Conservation (phyloP, 2,888 invertebrate species). For the Drosophila villosipedis region DNA sequence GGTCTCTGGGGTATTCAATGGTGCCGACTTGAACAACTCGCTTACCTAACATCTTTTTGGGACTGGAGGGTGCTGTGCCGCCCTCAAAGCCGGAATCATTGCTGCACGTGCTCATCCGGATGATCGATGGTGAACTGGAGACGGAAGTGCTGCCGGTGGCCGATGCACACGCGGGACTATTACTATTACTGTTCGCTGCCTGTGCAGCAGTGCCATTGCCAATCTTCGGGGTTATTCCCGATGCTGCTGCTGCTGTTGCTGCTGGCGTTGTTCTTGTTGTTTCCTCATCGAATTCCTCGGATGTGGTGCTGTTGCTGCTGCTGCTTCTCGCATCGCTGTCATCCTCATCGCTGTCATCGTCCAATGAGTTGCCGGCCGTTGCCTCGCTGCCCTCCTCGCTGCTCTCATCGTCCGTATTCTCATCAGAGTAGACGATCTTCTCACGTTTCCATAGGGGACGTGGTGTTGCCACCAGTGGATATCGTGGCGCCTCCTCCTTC, state of each 20-base stretch:
- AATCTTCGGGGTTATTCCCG: neutral
- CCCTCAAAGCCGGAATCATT: conserved; percentile 94
- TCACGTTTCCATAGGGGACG: conserved; percentile 87
- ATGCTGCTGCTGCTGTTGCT: conserved; percentile 53
- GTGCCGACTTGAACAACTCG: conserved; percentile 10
- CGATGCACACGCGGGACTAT: conserved; percentile 16
- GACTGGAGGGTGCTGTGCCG: conserved; percentile 89
- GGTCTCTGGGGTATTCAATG: neutral
- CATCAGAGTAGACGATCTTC: conserved; percentile 86
- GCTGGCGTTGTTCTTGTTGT: conserved; percentile 19
- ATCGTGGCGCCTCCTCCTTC: conserved; percentile 87
- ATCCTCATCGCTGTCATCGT: conserved; percentile 80
- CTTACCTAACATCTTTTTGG: conserved; percentile 87
- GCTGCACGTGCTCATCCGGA: conserved; percentile 90
- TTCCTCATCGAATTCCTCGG: conserved; percentile 81
- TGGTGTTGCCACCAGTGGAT: conserved; percentile 88
- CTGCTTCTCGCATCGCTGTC: conserved; percentile 81
- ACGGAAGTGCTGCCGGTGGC: conserved; percentile 30
- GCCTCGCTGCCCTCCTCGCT: conserved; percentile 83
- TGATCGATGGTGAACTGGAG: conserved; percentile 81
- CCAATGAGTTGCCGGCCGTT: conserved; percentile 74
- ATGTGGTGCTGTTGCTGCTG: conserved; percentile 61
- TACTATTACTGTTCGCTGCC: conserved; percentile 9
- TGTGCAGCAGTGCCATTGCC: neutral
- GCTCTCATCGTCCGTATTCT: conserved; percentile 85